Evolutionary conservation across 2,888 invertebrate genomes (phyloP).

Genomic region (Phorcus lineatus): DNA sequence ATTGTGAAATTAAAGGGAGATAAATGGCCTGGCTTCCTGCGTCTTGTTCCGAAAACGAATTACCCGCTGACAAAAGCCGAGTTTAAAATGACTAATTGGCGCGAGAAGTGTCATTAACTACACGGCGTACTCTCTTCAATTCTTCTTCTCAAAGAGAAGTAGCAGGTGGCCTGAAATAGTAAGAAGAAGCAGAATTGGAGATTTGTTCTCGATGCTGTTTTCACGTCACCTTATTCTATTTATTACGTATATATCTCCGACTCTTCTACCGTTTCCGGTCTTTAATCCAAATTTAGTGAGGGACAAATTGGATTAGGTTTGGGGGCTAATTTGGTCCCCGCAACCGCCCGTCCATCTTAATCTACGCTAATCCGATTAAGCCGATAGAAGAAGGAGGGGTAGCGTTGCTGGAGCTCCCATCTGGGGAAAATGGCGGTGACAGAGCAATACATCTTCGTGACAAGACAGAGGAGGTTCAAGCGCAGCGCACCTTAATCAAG

Average conservation of each 20-base stretch:
- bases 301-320: conserved; percentile 40
- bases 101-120: conserved; percentile 23
- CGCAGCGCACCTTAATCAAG: background rate
- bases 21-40: conserved; percentile 23
- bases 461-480: conserved; percentile 6
- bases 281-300: conserved; percentile 44
- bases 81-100: conserved; percentile 23
- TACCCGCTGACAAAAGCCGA: conserved; percentile 23
- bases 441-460: conserved; percentile 10
- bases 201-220: conserved; percentile 13
- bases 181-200: conserved; percentile 12
- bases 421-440: conserved; percentile 11
- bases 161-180: conserved; percentile 10
- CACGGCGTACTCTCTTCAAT: conserved; percentile 14
- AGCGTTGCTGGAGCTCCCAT: conserved; percentile 2
- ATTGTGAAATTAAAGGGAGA: conserved; percentile 24
- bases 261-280: conserved; percentile 29
- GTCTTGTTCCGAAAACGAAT: conserved; percentile 28
- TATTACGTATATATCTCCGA: conserved; percentile 39
- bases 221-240: conserved; percentile 34
- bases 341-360: conserved; percentile 33
- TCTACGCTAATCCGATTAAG: conserved; percentile 32
- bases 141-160: conserved; percentile 14
- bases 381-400: conserved; percentile 1
- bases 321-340: conserved; percentile 30